Evolutionary conservation across 2,113 vertebrate species (phyloP).

Genomic region (Capricornis sumatraensis): DNA sequence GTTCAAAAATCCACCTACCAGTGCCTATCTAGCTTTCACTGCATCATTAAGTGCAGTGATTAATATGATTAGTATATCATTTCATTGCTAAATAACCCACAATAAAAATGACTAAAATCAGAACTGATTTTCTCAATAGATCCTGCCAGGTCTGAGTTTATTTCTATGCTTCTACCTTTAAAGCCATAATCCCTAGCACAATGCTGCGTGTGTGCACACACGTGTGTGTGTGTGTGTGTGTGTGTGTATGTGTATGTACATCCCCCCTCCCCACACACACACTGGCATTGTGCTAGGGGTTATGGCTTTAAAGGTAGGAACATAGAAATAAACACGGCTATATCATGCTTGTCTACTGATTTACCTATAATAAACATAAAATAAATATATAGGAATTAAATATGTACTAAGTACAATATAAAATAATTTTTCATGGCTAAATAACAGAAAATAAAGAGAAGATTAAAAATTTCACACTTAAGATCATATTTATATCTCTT

Average conservation of each 20-base stretch:
- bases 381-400: background rate
- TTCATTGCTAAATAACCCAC: background rate
- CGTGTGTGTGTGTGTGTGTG: background rate
- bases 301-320: background rate
- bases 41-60: background rate
- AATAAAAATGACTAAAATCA: background rate
- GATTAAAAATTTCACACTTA: background rate
- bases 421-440: background rate
- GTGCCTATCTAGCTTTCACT: background rate
- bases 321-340: background rate
- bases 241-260: background rate
- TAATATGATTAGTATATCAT: background rate
- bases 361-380: background rate
- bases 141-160: background rate
- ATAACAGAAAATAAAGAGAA: background rate
- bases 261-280: background rate
- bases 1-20: background rate
- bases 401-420: background rate
- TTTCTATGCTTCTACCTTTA: background rate
- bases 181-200: background rate
- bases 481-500: background rate
- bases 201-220: rapidly evolving
- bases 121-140: background rate
- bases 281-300: background rate
- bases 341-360: background rate